These are phyloP conservation scores for Erannis defoliaria DNA, from an alignment of 2,888 invertebrate species.

Conservation along the genomic window DNA sequence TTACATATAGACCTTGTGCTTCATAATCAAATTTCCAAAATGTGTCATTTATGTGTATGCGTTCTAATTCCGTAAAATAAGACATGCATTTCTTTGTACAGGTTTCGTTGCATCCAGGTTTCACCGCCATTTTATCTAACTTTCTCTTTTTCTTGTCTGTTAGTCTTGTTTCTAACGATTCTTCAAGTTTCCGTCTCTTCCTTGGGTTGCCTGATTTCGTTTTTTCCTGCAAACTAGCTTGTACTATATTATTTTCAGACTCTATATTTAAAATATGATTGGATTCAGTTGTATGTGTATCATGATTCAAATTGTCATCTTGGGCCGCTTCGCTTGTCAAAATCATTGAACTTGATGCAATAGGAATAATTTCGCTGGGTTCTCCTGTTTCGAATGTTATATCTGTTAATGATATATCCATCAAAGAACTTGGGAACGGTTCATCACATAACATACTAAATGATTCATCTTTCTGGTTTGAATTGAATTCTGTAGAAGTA, in stretches of 20 bases:
- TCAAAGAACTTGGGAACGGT: slow-evolving; percentile 24
- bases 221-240: not conserved
- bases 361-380: slow-evolving; percentile 7
- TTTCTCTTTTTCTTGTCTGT: slow-evolving; percentile 20
- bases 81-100: slow-evolving; percentile 23
- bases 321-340: not conserved
- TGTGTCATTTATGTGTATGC: slow-evolving; percentile 22
- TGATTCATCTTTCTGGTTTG: slow-evolving; percentile 3
- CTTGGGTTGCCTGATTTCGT: slow-evolving; percentile 17
- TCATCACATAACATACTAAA: slow-evolving; percentile 18
- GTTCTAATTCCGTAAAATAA: slow-evolving; percentile 29
- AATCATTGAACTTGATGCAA: slow-evolving; percentile 1
- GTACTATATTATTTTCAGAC: slow-evolving; percentile 11
- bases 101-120: slow-evolving; percentile 23
- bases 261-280: slow-evolving; percentile 6
- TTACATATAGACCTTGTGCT: slow-evolving; percentile 24
- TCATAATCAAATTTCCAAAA: slow-evolving; percentile 15
- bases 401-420: slow-evolving; percentile 22
- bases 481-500: slow-evolving; percentile 3
- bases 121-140: slow-evolving; percentile 22
- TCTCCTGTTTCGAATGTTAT: slow-evolving; percentile 16
- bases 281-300: slow-evolving; percentile 7
- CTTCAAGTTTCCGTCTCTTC: slow-evolving; percentile 12
- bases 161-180: slow-evolving; percentile 6
- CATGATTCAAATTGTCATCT: slow-evolving; percentile 6